Percentiles rank a stretch among this genome's conserved stretches.
phyloP scores from a whole-genome alignment of 1,140 invertebrate genomes.

The Microplitis mediator region DNA sequence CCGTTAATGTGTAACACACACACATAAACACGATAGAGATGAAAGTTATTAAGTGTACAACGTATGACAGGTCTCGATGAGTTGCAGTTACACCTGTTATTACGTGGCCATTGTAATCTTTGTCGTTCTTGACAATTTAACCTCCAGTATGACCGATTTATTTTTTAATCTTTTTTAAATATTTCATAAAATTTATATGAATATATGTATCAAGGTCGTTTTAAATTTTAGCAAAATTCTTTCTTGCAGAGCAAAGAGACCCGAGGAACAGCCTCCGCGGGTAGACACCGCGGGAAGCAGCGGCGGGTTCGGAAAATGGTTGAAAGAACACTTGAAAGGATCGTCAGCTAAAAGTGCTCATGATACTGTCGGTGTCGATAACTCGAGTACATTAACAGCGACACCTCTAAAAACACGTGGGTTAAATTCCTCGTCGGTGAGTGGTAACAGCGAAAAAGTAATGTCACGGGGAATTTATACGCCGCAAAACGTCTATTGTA shows the following conservation, averaged over 20 bases:
- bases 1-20: not conserved
- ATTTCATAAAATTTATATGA: not conserved
- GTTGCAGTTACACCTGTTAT: not conserved
- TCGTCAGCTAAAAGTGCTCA: slow-evolving; percentile 36
- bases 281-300: slow-evolving; percentile 31
- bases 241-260: slow-evolving; percentile 37
- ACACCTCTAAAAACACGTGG: slow-evolving; percentile 23
- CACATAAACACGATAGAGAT: not conserved
- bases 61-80: slow-evolving; percentile 7
- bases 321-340: slow-evolving; percentile 51
- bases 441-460: slow-evolving; percentile 42
- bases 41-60: not conserved
- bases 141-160: slow-evolving; percentile 5
- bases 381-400: slow-evolving; percentile 24
- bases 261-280: slow-evolving; percentile 27
- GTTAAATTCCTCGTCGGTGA: slow-evolving; percentile 17
- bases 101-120: slow-evolving; percentile 8
- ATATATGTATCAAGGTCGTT: no score
- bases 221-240: not conserved
- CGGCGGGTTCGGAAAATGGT: slow-evolving; percentile 54
- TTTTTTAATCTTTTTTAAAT: not conserved
- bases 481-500: slow-evolving; percentile 55
- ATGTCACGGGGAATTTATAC: slow-evolving; percentile 44
- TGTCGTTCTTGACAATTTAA: not conserved
- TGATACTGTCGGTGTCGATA: slow-evolving; percentile 31